Percentiles rank a stretch among this genome's conserved stretches.
These are phyloP conservation scores for Glomeris maerens DNA, from an alignment of 1,140 invertebrate genomes.

Conservation along the genomic window DNA sequence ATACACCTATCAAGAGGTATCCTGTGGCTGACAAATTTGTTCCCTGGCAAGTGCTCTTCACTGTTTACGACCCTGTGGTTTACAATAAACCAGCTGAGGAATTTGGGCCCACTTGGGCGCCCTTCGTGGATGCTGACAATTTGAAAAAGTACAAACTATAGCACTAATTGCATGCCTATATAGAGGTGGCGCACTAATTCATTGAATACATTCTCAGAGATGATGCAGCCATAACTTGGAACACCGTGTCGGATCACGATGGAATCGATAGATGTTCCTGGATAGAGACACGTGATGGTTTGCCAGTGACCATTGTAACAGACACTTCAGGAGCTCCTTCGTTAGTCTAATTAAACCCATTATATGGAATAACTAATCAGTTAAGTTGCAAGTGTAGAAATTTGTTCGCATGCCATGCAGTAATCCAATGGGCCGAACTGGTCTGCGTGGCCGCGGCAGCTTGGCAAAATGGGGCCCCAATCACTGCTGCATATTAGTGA, in stretches of 20 bases:
- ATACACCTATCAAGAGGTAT: constrained; percentile 29
- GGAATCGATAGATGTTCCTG: constrained; percentile 21
- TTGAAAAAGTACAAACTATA: background rate
- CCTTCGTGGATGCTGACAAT: constrained; percentile 26
- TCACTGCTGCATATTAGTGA: constrained; percentile 30
- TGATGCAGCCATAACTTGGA: background rate
- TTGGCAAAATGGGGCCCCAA: constrained; percentile 35
- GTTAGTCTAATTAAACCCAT: constrained; percentile 12
- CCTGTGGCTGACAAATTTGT: constrained; percentile 35
- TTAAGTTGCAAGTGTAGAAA: background rate
- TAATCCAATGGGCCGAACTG: constrained; percentile 35
- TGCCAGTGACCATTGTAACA: constrained; percentile 15
- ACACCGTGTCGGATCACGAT: background rate
- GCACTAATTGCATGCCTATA: background rate
- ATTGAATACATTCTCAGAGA: background rate
- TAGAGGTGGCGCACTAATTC: background rate
- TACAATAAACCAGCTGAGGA: constrained; percentile 24
- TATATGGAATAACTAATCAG: background rate
- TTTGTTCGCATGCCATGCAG: constrained; percentile 10
- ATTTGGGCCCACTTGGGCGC: constrained; percentile 23
- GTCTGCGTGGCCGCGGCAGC: constrained; percentile 30
- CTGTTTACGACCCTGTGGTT: constrained; percentile 30
- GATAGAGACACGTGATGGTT: constrained; percentile 15
- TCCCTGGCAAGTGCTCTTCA: constrained; percentile 32
- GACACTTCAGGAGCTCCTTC: constrained; percentile 20